Evolutionary conservation across 2,888 invertebrate genomes (phyloP).

Genomic region (Drosophila prolongata): DNA sequence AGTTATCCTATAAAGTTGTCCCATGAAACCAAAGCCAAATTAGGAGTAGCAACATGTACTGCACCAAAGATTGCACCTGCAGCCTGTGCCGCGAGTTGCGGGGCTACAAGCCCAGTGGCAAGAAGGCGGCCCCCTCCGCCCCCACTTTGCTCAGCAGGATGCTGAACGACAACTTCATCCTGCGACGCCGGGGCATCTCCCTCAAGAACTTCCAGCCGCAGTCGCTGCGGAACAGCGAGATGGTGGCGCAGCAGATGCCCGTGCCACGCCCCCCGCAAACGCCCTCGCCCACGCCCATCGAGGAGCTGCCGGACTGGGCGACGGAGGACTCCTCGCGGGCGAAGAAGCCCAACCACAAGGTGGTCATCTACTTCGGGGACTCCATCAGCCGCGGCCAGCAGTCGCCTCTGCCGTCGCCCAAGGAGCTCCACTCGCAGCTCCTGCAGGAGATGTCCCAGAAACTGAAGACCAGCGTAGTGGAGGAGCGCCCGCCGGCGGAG

Average conservation of each 20-base stretch:
- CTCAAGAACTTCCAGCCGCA: constrained; percentile 82
- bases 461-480: constrained; percentile 47
- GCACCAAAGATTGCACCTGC: constrained; percentile 90
- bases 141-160: constrained; percentile 72
- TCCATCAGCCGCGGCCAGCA: constrained; percentile 84
- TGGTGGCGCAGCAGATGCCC: constrained; percentile 67
- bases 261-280: constrained; percentile 66
- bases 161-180: constrained; percentile 85
- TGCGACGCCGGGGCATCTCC: constrained; percentile 84
- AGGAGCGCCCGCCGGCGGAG: constrained; percentile 10
- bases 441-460: constrained; percentile 78
- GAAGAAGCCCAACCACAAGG: constrained; percentile 86
- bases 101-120: constrained; percentile 85
- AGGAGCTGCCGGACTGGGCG: constrained; percentile 74
- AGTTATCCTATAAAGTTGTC: too few species aligned
- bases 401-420: constrained; percentile 39
- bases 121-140: constrained; percentile 41
- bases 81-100: constrained; percentile 90
- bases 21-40: constrained; percentile 59
- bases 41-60: constrained; percentile 86
- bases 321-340: constrained; percentile 6
- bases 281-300: constrained; percentile 80
- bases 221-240: constrained; percentile 78
- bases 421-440: constrained; percentile 63
- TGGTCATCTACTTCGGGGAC: constrained; percentile 91